Base-by-base conservation (phyloP, 2,888 invertebrate species). In the Platycnemis pennipes region DNA sequence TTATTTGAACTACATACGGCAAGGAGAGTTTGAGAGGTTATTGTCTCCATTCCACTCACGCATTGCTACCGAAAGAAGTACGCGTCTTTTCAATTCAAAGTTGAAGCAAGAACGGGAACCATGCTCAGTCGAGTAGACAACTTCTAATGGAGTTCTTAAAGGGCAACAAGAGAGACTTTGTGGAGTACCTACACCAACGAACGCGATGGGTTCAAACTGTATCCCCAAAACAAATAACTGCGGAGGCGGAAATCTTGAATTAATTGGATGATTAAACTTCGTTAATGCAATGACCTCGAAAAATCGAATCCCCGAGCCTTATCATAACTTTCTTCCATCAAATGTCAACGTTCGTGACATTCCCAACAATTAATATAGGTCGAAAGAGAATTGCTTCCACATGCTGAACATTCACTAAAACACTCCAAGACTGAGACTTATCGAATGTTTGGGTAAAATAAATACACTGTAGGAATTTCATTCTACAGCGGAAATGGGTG, bases 111-210 rank as follows among this genome's bases (percentile, higher is more conserved):
- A 37, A 13, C 77, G 22, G 16, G 31, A 37, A 37, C 4, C 37
- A 13, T 77, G 77, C 77, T 77, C 77, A 77, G 31, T 37, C 31
- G 37, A 77, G 37, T 77, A 2, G 31, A 77, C 37, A 77, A 77
- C 77, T 77, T 77, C 77, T 77, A 77, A 77, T 37, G 77, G 77
- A 77, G 77, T 77, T 77, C 77, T 77, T 77, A 31, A 31, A 77
- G 77, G 31, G 37, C 77, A 77, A 37, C 31, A 37, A 13, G 37
- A 77, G 77, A 26, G 37, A 37, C 31, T 31, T 37, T 13, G 37
- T 37, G 13, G 11, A 77, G 77, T 37, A 31, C 13, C 13, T 37
- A 37, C 2, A 37, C 13, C 37, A 0, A 77, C 13, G 26, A 31
- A 77, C 37, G 31, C 77, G 37, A 77, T 16, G 77, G 16, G 11